Evolutionary conservation across 2,888 invertebrate genomes (phyloP), one percentile per base, ranked within the genome.

Genomic region (Meiosimyza platycephala): DNA sequence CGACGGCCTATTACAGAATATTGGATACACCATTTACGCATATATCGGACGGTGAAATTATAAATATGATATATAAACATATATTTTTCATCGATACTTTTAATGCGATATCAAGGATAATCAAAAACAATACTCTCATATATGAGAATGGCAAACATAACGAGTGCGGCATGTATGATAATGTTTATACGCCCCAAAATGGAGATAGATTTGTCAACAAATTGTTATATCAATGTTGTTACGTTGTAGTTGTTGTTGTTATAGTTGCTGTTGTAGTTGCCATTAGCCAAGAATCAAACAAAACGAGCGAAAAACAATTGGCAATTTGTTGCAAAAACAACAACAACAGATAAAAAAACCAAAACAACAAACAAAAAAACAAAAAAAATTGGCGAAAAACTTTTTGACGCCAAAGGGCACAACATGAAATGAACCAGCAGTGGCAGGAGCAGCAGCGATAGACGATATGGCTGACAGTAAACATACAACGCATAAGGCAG

Each of bases 401-500:
- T 79, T 80, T 78, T 72, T 70, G 78, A 76, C 78, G 79, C 80
- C 80, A 78, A 73, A 77, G 75, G 78, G 76, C 77, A 78, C 47
- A 51, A 28, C 54, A 48, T 18, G 54, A 54, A 67, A 13, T 47
- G 47, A 67, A 52, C 54, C 50, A 63, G 18, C 63, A 51, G 7
- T 51, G 40, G 16, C 12, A 6, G 40, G 40, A 40, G 40, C 40
- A 40, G 9, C 40, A 40, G 9, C 40, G 40, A 9, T 40, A 40
- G 40, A n/a, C 55, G 15, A 6, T n/a, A 16, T 11, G n/a, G n/a
- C 11, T 11, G 55, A 55, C 55, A 16, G 11, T 55, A 22, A 22
- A 18, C 16, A 55, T 55, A n/a, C 16, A 18, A 22, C 55, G 54
- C 54, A 13, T 6, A 54, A 54, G 11, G 6, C 15, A 16, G 12